These are phyloP conservation scores for Gasterosteus nipponicus DNA, from an alignment of 2,113 vertebrate genomes.

Conservation along the genomic window DNA sequence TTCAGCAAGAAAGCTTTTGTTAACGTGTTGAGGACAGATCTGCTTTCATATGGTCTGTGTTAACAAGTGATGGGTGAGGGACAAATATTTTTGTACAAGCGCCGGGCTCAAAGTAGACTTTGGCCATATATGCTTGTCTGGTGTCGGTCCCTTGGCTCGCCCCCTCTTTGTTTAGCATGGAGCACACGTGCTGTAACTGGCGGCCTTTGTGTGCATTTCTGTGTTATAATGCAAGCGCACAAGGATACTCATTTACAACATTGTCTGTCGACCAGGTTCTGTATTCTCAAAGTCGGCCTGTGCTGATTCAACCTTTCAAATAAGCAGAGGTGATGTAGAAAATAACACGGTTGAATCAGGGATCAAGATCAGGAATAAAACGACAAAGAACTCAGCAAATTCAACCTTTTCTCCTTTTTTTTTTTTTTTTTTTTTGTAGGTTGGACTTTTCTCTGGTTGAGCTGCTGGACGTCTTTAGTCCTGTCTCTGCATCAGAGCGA, in stretches of 20 bases:
- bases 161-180: conserved; percentile 15
- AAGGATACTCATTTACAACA: conserved; percentile 31
- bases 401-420: not conserved
- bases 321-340: not conserved
- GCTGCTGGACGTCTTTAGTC: conserved; percentile 86
- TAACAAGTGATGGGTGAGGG: conserved; percentile 59
- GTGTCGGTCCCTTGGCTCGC: conserved; percentile 7
- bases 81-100: conserved; percentile 30
- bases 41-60: conserved; percentile 56
- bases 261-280: conserved; percentile 6
- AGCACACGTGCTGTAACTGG: conserved; percentile 3
- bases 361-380: not conserved
- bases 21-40: conserved; percentile 57
- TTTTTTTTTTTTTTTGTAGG: conserved; percentile 71
- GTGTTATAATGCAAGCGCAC: conserved; percentile 9
- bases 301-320: conserved; percentile 16
- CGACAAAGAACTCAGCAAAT: not conserved
- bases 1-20: conserved; percentile 55
- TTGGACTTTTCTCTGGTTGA: conserved; percentile 85
- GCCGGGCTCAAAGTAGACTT: conserved; percentile 2
- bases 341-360: not conserved
- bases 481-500: conserved; percentile 60
- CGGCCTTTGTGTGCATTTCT: conserved; percentile 30
- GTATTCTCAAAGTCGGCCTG: conserved; percentile 26
- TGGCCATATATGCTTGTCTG: conserved; percentile 9